Percentiles rank a stretch among this genome's conserved stretches.
Evolutionary conservation across 1,140 invertebrate genomes (phyloP).

Genomic region (Drosophila pachea): DNA sequence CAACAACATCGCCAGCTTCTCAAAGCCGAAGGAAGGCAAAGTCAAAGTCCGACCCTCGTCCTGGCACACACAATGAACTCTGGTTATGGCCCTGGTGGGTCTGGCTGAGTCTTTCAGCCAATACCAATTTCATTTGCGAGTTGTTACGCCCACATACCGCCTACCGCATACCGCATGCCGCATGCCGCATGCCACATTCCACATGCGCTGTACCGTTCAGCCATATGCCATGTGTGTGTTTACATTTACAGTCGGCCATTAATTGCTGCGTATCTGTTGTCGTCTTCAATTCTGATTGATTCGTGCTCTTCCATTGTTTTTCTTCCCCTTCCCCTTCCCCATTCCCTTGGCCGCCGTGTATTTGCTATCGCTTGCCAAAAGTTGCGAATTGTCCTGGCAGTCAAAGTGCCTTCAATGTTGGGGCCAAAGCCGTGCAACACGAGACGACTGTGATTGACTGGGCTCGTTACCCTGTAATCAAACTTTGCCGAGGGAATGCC

Average conservation of each 20-base stretch:
- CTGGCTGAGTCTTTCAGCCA: conserved; percentile 1
- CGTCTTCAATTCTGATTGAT: conserved; percentile 37
- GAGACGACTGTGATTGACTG: neutral
- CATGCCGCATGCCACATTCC: conserved; percentile 1
- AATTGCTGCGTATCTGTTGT: conserved; percentile 37
- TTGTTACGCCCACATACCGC: conserved; percentile 2
- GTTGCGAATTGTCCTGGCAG: neutral
- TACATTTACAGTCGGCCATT: conserved; percentile 35
- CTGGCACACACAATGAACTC: neutral
- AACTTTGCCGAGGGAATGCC: too few relatives aligned
- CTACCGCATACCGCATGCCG: neutral
- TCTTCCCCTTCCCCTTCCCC: neutral
- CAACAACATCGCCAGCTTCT: conserved; percentile 27
- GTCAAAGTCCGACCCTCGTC: neutral
- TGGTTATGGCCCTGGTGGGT: neutral
- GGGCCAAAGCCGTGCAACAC: neutral
- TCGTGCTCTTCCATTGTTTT: conserved; percentile 30
- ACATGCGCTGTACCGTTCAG: too few relatives aligned
- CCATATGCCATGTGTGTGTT: conserved; percentile 21
- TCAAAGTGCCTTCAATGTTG: conserved; percentile 7
- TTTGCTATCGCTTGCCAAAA: conserved; percentile 2
- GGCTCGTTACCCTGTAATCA: neutral
- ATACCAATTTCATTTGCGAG: neutral
- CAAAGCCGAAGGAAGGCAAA: conserved; percentile 22
- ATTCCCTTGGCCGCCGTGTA: neutral